phyloP scores from a whole-genome alignment of 2,113 vertebrate species.

The Sarotherodon lohbergeri region DNA sequence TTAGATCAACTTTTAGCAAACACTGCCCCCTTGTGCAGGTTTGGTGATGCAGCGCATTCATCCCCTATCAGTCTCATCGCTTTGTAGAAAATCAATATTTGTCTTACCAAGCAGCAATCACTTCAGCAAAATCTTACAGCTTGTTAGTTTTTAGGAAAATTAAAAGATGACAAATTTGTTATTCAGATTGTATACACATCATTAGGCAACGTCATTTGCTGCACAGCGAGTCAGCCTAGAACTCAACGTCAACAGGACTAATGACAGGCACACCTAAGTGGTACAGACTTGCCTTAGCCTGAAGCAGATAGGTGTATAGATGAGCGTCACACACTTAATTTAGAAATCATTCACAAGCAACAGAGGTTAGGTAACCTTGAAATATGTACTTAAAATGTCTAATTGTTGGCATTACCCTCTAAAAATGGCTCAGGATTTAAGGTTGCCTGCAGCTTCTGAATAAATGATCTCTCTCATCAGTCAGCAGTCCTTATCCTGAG shows the following conservation, averaged over 20 bases:
- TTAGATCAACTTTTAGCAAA: not conserved
- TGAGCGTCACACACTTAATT: not conserved
- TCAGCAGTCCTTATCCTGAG: conserved; percentile 16
- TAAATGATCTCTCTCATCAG: conserved; percentile 8
- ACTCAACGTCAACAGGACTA: conserved; percentile 10
- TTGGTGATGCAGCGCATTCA: not conserved
- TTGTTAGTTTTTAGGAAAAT: not conserved
- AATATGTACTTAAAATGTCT: not conserved
- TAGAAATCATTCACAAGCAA: not conserved
- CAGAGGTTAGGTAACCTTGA: not conserved
- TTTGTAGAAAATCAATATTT: not conserved
- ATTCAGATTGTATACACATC: not conserved
- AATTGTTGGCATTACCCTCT: not conserved
- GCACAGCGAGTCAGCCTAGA: conserved; percentile 4
- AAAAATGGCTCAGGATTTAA: conserved; percentile 8
- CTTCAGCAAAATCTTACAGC: not conserved
- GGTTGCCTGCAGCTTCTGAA: not conserved
- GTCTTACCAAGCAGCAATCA: not conserved
- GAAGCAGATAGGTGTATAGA: not conserved
- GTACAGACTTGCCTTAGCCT: not conserved
- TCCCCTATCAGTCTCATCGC: not conserved
- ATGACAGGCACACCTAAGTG: conserved; percentile 15
- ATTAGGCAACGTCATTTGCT: not conserved
- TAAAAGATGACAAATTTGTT: not conserved
- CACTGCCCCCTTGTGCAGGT: conserved; percentile 25